Base-by-base conservation (phyloP, 2,888 invertebrate species). In the Ernsta delagoae region DNA sequence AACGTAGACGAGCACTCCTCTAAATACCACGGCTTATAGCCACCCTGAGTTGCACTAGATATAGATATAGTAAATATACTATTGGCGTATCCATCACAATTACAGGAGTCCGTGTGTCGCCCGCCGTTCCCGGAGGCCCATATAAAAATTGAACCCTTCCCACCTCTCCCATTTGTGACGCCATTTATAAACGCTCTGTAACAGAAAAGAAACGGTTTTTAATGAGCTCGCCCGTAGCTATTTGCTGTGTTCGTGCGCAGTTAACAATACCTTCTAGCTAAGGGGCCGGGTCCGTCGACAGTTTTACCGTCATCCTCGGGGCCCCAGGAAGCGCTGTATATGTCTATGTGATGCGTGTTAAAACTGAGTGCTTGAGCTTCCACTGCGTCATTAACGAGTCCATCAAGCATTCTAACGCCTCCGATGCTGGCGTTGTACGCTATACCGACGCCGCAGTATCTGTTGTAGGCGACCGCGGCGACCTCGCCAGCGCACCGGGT, bases 401-500 rank as follows among this genome's bases (percentile, higher is more conserved):
- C 99, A 87, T 99, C 99, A 86, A 99, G 94, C 99, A 99, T 99
- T 65, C 99, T 96, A 24, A 98, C 98, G 79, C 98, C 99, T 83
- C 99, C 99, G 82, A 99, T 98, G 87, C 97, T 98, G 72, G 98
- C 96, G 88, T 99, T 98, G 92, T 98, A 99, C 16, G 99, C 99
- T 70, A 99, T 97, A 48, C 99, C 99, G 62, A 99, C 99, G 7
- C 99, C 99, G 88, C 99, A 99, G 83, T 97, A 97, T 81, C 97
- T 97, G 90, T 99, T 99, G 88, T 98, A 98, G 39, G 99, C 99
- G 43, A 98, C 96, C 64, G 98, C 99, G 11, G 99, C 99, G 0
- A 99, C 99, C 93, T 99, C 99, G 8, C 99, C 99, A 4, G 99
- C 99, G 87, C 99, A 99, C 76, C 99, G 94, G 39, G 99, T 99